Evolutionary conservation across 2,888 invertebrate genomes (phyloP).

Genomic region (Zygothrica quintamaculata): DNA sequence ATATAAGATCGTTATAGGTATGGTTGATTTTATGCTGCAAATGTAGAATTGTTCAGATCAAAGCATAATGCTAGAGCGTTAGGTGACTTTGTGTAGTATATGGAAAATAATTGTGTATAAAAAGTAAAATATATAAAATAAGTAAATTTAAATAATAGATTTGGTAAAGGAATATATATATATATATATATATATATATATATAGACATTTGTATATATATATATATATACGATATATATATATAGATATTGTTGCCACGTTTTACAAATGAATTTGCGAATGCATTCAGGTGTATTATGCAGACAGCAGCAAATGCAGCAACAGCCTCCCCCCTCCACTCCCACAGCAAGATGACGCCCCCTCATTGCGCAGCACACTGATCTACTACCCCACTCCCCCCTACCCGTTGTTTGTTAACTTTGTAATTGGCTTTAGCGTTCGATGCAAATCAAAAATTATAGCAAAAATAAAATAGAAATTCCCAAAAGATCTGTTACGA

Average conservation of each 20-base stretch:
- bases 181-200: too few species aligned
- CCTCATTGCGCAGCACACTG: too few species aligned
- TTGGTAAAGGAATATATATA: background rate
- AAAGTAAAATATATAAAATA: too few species aligned
- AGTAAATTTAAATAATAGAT: too few species aligned
- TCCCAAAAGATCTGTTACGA: background rate
- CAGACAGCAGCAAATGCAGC: constrained; percentile 9
- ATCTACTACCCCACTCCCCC: background rate
- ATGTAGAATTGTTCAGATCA: too few species aligned
- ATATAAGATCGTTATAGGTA: too few species aligned
- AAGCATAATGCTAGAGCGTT: too few species aligned
- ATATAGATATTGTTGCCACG: constrained; percentile 30
- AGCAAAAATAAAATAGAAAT: constrained; percentile 2
- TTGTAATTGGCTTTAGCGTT: constrained; percentile 43
- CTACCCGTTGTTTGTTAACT: constrained; percentile 36
- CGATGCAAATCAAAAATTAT: constrained; percentile 17
- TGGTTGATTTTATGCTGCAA: too few species aligned
- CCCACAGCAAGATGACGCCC: too few species aligned
- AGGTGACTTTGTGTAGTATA: too few species aligned
- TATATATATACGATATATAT: constrained; percentile 3
- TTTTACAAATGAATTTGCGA: background rate
- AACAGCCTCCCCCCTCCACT: background rate
- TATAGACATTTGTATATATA: too few species aligned
- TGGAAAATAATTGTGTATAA: too few species aligned
- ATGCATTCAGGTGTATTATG: constrained; percentile 40